phyloP scores from a whole-genome alignment of 2,113 vertebrate species.

The Callaeas wilsoni region DNA sequence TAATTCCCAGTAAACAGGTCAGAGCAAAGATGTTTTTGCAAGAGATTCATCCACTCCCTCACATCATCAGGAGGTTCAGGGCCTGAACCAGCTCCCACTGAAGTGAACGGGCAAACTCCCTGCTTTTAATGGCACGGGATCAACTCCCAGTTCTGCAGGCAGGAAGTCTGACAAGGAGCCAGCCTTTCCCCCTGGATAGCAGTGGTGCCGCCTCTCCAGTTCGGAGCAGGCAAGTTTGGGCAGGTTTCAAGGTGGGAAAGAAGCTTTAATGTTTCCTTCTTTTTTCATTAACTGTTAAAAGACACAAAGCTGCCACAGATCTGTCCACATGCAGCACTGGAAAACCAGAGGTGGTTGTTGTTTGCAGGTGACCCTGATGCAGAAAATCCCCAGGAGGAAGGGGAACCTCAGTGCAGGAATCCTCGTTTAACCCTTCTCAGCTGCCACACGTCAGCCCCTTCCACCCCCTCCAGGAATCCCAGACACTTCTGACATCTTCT shows the following conservation, averaged over 20 bases:
- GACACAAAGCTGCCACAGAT: not conserved
- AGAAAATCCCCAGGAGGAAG: not conserved
- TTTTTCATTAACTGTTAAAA: not conserved
- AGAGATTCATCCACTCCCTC: not conserved
- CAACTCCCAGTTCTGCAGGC: not conserved
- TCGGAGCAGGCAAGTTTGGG: not conserved
- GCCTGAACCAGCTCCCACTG: not conserved
- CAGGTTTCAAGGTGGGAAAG: not conserved
- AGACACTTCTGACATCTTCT: not conserved
- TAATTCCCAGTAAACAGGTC: not conserved
- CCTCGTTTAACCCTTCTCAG: not conserved
- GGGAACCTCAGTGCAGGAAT: not conserved
- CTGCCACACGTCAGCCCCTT: not conserved
- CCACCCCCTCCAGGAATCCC: not conserved
- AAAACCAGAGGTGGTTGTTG: not conserved
- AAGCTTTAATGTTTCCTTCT: not conserved
- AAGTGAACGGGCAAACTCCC: not conserved
- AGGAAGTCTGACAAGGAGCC: not conserved
- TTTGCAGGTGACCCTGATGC: not conserved
- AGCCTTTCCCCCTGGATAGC: not conserved
- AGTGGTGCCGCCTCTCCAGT: fast-evolving
- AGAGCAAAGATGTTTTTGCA: not conserved
- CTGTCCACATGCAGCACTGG: not conserved
- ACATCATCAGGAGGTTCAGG: fast-evolving
- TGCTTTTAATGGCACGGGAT: not conserved